Base-by-base conservation (phyloP, 2,113 vertebrate genomes). In the Pseudorectes ferrugineus region DNA sequence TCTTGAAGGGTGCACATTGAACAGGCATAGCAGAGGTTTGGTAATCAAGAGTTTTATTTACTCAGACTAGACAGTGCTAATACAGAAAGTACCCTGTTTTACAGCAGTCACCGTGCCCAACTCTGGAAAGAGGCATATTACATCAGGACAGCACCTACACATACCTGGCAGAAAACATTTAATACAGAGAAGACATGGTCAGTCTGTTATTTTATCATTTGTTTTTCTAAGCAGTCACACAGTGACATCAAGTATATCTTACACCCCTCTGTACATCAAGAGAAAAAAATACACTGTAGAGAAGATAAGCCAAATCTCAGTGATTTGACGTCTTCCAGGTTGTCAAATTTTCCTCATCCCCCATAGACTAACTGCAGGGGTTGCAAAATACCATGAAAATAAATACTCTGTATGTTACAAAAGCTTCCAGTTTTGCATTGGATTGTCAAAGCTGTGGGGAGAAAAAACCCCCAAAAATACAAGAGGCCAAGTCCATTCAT, bases 181-280 rank as follows among this genome's bases (percentile, higher is more conserved):
- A 55, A 61, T 7, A 42, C 43, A 76, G 42, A 63, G 28, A 51
- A 86, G 40, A 82, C 8, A 8, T 1, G 4, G 35, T 63, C 65
- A 85, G 46, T 70, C 29, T 85, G 24, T 72, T 87, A 36, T 33
- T 82, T 63, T 58, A 43, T 36, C 9, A 54, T 54, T 57, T 71
- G 29, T 49, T 61, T 71, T 70, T 52, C 36, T 77, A 72, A 65
- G 52, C 52, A 90, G 72, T 86, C 80, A 92, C 82, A 74, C 71
- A 65, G 79, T 90, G 89, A 88, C 86, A 57, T 52, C 3, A 10
- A 11, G 70, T 46, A 5, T 42, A 61, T n/a, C 46, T 84, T 75
- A 52, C 9, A 65, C 20, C 19, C 55, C 65, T 70, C 59, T 54
- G 46, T 66, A 66, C 18, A 70, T 73, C 22, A 61, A 74, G 22